Evolutionary conservation across 2,797 vertebrate species (phyloP).

Genomic region (Aselliscus stoliczkanus): DNA sequence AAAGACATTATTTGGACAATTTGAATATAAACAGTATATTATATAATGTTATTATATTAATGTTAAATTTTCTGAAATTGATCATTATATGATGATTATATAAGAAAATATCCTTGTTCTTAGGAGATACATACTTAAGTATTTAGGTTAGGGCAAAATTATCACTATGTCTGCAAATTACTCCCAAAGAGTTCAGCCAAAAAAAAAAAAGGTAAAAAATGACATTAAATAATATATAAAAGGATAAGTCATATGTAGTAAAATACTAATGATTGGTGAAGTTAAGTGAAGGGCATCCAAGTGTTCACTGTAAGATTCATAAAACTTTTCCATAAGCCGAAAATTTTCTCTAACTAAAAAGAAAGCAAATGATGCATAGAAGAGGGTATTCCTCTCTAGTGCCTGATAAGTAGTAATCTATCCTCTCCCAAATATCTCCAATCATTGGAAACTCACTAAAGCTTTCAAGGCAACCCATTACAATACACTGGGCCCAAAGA

Average conservation of each 20-base stretch:
- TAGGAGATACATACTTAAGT: not conserved
- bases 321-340: not conserved
- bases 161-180: not conserved
- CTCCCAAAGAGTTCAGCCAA: not conserved
- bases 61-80: not conserved
- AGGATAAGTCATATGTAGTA: not conserved
- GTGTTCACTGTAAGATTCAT: not conserved
- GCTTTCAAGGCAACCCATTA: not conserved
- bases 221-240: not conserved
- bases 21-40: not conserved
- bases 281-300: not conserved
- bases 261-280: not conserved
- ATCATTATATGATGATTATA: not conserved
- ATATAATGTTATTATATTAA: not conserved
- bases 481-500: not conserved
- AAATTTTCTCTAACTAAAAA: not conserved
- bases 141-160: not conserved
- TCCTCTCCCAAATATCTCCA: not conserved
- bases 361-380: not conserved
- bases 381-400: not conserved
- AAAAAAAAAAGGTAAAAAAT: not conserved
- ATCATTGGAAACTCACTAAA: not conserved
- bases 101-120: conserved; percentile 4
- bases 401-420: not conserved
- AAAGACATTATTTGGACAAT: not conserved